phyloP scores from a whole-genome alignment of 2,113 vertebrate species.

The Rhagologus leucostigma region DNA sequence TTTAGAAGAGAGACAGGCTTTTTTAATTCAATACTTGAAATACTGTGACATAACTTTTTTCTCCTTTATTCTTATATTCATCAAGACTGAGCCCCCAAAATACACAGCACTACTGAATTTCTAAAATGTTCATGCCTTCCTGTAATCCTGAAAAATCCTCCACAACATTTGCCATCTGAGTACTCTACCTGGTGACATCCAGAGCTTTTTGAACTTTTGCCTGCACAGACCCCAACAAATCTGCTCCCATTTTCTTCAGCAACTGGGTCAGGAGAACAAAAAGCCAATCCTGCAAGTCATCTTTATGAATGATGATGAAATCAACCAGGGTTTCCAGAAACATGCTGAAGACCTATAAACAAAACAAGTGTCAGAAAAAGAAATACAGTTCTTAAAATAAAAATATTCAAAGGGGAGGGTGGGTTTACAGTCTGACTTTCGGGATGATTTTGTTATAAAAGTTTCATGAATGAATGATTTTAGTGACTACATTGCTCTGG shows the following conservation, averaged over 20 bases:
- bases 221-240: slow-evolving; percentile 95
- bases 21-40: not conserved
- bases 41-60: not conserved
- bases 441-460: slow-evolving; percentile 1
- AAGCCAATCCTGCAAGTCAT: slow-evolving; percentile 98
- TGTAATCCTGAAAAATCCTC: not conserved
- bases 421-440: not conserved
- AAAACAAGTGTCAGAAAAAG: not conserved
- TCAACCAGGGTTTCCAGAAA: slow-evolving; percentile 98
- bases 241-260: slow-evolving; percentile 98
- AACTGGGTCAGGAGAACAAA: slow-evolving; percentile 97
- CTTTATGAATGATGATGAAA: slow-evolving; percentile 94
- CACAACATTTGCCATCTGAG: not conserved
- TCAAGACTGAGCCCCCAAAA: not conserved
- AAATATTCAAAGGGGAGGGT: not conserved
- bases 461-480: slow-evolving; percentile 1
- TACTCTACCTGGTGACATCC: slow-evolving; percentile 89
- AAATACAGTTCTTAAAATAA: not conserved
- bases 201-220: slow-evolving; percentile 98
- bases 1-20: not conserved
- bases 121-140: not conserved
- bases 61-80: not conserved
- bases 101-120: not conserved
- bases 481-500: not conserved
- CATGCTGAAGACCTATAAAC: slow-evolving; percentile 94